These are phyloP conservation scores for Neoarius graeffei DNA, from an alignment of 2,113 vertebrate genomes.

Conservation along the genomic window DNA sequence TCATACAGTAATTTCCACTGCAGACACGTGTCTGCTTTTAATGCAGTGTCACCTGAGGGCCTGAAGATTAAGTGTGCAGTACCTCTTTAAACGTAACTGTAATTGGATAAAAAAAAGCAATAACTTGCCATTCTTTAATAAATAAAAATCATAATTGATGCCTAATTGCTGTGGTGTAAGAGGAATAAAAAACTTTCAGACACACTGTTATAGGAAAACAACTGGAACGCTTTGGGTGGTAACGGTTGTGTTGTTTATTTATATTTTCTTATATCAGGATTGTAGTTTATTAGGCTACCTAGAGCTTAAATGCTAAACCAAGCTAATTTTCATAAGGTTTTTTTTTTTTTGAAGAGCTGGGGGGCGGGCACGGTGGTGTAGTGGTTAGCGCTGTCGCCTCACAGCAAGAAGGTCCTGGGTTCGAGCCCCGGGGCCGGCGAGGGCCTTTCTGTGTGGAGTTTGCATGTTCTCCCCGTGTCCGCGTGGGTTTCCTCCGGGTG, in stretches of 20 bases:
- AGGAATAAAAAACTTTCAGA: not conserved
- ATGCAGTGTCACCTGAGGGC: too few relatives aligned
- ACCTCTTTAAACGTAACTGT: not conserved
- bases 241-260: not conserved
- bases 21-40: too few relatives aligned
- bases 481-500: too few relatives aligned
- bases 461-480: too few relatives aligned
- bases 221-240: not conserved
- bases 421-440: too few relatives aligned
- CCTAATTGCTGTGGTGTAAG: not conserved
- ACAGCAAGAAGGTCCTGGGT: too few relatives aligned
- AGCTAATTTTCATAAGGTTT: not conserved
- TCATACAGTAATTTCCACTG: too few relatives aligned
- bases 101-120: not conserved
- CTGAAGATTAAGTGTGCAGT: too few relatives aligned
- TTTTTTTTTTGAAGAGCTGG: not conserved
- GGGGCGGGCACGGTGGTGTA: too few relatives aligned
- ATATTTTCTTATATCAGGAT: not conserved
- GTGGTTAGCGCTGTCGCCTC: too few relatives aligned
- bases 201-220: not conserved
- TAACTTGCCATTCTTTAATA: not conserved
- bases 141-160: not conserved
- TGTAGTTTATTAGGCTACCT: not conserved
- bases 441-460: too few relatives aligned
- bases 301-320: not conserved